Evolutionary conservation across 2,888 invertebrate genomes (phyloP).

Genomic region (Acrobeloides nanus): DNA sequence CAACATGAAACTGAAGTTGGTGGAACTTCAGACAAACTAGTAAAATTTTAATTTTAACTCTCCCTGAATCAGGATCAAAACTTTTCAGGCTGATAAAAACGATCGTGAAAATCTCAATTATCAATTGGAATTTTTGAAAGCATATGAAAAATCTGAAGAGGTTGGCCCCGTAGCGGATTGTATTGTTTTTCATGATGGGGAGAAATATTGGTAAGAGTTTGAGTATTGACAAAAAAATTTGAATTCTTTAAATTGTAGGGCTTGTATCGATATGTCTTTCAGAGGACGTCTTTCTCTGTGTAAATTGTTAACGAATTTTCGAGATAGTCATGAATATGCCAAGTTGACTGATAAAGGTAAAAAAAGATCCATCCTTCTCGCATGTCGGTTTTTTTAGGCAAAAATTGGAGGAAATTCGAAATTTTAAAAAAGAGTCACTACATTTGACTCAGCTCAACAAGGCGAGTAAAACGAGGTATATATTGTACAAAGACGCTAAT

Average conservation of each 20-base stretch:
- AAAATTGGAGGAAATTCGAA: too few relatives aligned
- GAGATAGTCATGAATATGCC: conserved; percentile 70
- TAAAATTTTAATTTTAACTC: neutral
- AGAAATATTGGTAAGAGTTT: conserved; percentile 67
- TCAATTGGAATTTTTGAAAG: conserved; percentile 70
- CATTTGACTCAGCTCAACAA: too few relatives aligned
- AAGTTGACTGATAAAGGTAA: conserved; percentile 64
- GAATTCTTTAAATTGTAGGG: conserved; percentile 60
- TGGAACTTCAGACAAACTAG: conserved; percentile 38
- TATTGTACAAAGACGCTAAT: too few relatives aligned
- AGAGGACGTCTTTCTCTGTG: conserved; percentile 73
- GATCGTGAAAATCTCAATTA: conserved; percentile 81
- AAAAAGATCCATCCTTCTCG: conserved; percentile 5
- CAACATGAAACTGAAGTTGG: conserved; percentile 62
- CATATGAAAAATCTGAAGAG: conserved; percentile 77
- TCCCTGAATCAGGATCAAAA: neutral
- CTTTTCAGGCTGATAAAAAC: conserved; percentile 65
- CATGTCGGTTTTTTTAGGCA: too few relatives aligned
- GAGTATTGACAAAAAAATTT: neutral
- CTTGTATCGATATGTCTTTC: conserved; percentile 76
- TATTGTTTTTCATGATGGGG: conserved; percentile 82
- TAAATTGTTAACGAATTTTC: conserved; percentile 72
- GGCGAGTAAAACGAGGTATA: too few relatives aligned
- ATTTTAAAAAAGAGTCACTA: too few relatives aligned
- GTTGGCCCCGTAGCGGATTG: conserved; percentile 85